A percentile compares a stretch with the other conserved stretches of the same genome.
Conservation (phyloP, 1,140 invertebrate species). For the Arion vulgaris region DNA sequence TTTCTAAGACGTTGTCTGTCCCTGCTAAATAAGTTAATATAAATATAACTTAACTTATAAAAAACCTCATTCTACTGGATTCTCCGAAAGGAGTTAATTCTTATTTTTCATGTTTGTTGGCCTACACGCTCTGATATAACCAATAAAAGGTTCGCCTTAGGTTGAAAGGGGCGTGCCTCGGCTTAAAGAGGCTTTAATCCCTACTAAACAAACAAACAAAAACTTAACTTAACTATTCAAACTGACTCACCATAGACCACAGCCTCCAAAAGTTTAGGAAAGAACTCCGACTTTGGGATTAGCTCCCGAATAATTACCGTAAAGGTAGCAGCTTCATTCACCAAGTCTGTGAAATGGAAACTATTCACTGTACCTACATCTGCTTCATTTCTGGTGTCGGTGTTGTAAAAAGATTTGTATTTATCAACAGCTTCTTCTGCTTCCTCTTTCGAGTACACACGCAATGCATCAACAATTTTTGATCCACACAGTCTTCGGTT, state of each 20-base stretch:
- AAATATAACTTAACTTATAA: too few species aligned
- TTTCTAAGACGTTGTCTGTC: too few species aligned
- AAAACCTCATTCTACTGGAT: too few species aligned
- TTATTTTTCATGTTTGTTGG: too few species aligned
- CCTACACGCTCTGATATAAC: too few species aligned
- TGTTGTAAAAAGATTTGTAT: not conserved
- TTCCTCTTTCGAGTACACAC: constrained; percentile 4
- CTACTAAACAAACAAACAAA: too few species aligned
- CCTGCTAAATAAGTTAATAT: too few species aligned
- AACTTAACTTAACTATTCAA: too few species aligned
- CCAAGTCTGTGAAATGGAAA: constrained; percentile 11
- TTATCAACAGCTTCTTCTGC: not conserved
- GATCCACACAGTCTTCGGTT: constrained; percentile 70
- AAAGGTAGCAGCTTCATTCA: not conserved
- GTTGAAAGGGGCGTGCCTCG: too few species aligned
- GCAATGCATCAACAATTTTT: constrained; percentile 42
- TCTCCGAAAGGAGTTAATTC: too few species aligned
- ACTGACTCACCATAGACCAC: constrained; percentile 65
- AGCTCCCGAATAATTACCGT: constrained; percentile 52
- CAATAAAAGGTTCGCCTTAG: too few species aligned
- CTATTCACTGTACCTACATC: not conserved
- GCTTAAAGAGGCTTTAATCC: too few species aligned
- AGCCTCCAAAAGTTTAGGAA: constrained; percentile 56
- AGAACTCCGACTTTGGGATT: constrained; percentile 59
- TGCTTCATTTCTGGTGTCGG: not conserved